Evolutionary conservation across 64 coral and sea anemone species (phyloP).

Genomic region (Anthopleura sola): DNA sequence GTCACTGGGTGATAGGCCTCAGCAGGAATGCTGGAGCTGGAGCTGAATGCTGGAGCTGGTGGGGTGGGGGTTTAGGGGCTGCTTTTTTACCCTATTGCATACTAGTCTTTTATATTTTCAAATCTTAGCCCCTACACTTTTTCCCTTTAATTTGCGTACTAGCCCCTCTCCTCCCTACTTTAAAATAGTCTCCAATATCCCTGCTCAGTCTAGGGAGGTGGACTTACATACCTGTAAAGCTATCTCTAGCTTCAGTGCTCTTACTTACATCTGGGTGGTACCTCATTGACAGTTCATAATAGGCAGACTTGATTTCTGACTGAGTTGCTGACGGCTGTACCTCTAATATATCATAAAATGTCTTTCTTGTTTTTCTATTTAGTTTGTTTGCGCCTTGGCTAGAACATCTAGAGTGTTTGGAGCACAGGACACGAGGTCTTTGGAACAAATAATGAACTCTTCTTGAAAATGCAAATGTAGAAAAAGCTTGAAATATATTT

Average conservation of each 20-base stretch:
- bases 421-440: not conserved
- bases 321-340: constrained; percentile 68
- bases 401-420: not conserved
- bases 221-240: constrained; percentile 58
- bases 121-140: too few species aligned
- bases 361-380: not conserved
- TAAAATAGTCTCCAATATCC: too few species aligned
- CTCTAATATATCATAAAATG: constrained; percentile 68
- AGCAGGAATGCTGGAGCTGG: too few species aligned
- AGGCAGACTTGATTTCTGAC: constrained; percentile 65
- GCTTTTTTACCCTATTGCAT: too few species aligned
- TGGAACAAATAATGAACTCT: not conserved
- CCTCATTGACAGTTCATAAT: constrained; percentile 70
- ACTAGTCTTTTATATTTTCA: too few species aligned
- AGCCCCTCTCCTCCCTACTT: too few species aligned
- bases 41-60: too few species aligned
- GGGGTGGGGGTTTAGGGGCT: too few species aligned
- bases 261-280: constrained; percentile 78
- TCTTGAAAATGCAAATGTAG: not conserved
- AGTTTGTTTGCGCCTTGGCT: not conserved
- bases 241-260: constrained; percentile 34
- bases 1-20: too few species aligned
- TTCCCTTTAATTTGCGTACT: too few species aligned
- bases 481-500: not conserved
- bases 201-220: not conserved